These are phyloP conservation scores for Catharus minimus DNA, from an alignment of 2,113 vertebrate species.

Conservation along the genomic window DNA sequence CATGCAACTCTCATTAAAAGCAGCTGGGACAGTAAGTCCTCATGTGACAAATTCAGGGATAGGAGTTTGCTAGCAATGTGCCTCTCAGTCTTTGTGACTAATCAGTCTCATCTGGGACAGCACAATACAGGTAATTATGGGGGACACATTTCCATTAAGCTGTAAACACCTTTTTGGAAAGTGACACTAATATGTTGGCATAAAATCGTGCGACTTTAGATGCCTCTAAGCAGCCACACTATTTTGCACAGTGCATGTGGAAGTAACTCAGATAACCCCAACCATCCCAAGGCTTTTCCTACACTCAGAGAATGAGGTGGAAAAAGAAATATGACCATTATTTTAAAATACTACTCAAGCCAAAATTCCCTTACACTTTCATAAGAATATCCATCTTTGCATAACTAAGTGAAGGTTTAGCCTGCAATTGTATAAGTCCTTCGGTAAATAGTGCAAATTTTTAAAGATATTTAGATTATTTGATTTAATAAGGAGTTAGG, in stretches of 20 bases:
- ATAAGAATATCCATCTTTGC: background rate
- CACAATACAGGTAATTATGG: background rate
- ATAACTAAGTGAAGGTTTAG: background rate
- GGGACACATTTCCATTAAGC: background rate
- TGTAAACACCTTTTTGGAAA: background rate
- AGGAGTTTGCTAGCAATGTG: background rate
- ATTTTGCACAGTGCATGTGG: background rate
- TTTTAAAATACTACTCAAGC: background rate
- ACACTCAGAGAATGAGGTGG: background rate
- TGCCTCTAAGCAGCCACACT: background rate
- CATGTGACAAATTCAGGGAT: background rate
- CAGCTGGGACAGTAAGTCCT: constrained; percentile 20
- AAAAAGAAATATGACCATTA: background rate
- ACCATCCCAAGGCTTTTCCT: background rate
- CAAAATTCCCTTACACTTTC: background rate
- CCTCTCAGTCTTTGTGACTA: background rate
- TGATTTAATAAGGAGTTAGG: background rate
- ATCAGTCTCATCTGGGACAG: background rate
- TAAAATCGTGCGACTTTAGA: background rate
- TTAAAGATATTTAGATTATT: background rate
- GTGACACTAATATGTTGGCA: background rate
- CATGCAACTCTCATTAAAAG: constrained; percentile 7
- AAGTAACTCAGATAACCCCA: background rate
- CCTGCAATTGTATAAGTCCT: background rate
- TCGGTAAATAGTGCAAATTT: background rate